Base-by-base conservation (phyloP, 2,113 vertebrate genomes). In the Scortum barcoo region DNA sequence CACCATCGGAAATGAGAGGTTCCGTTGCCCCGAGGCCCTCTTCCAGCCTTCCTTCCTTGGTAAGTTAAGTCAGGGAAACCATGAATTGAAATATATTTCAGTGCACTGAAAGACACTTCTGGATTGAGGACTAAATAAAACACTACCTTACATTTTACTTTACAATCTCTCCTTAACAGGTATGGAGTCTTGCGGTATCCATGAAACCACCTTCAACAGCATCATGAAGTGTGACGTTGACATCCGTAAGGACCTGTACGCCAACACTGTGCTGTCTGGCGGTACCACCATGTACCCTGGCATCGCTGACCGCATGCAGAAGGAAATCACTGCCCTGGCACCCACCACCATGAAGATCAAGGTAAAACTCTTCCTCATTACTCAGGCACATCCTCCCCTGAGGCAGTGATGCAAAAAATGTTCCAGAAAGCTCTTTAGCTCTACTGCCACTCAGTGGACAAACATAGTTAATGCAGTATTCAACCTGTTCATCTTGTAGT, bases 1-100 rank as follows among this genome's bases (percentile, higher is more conserved):
- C 94, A 99, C 98, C 80, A 99, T 99, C 1, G 98, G 98, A 91
- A 99, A 98, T 0, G 97, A 99, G 95, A 94, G 98, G 73, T 99
- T 99, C 96, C 97, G 97, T 86, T 98, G 97, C 94, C 97, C 98
- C 0, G 98, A 99, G 93, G 94, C 98, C 0, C 97, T 99, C 78
- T 99, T 99, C 96, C 98, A 99, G 94, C 98, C 98, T 26, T 96
- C 98, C 44, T 98, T 99, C 96, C 92, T 99, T 86, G 97, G 98
- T 99, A 53, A 76, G 89, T 81, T 24, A 8, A 10, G 0, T 56
- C 20, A 54, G 17, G 9, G 4, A 22, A 30, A 48, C 6, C n/a
- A 1, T 5, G 9, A 7, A 0, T 5, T 30, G 2, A 36, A 46
- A 10, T 24, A 12, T 4, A 28, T 60, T 28, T 57, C 54, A 7